phyloP scores from a whole-genome alignment of 1,140 invertebrate species.

The Drosophila nigrodunni region DNA sequence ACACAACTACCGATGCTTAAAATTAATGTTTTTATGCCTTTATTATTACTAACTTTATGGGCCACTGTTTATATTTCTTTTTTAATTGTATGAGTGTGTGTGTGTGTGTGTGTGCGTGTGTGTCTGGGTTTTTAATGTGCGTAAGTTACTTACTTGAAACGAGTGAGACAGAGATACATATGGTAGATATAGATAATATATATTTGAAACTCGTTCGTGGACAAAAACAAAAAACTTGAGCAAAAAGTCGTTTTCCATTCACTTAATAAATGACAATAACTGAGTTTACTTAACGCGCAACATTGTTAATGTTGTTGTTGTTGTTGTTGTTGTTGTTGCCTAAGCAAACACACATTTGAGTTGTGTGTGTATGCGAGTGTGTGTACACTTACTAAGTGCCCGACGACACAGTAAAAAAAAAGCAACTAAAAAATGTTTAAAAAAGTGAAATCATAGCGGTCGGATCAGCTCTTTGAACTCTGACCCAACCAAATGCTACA shows the following conservation, averaged over 20 bases:
- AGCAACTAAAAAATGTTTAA: conserved; percentile 32
- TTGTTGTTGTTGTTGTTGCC: conserved; percentile 31
- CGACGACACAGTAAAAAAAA: conserved; percentile 22
- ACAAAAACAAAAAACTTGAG: conserved; percentile 28
- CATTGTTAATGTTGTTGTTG: conserved; percentile 67
- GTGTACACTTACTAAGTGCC: conserved; percentile 52
- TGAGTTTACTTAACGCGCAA: conserved; percentile 69
- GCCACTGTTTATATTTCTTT: background rate
- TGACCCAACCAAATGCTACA: conserved; percentile 16
- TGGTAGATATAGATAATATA: conserved; percentile 42
- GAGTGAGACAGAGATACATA: conserved; percentile 8
- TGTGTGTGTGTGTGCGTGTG: conserved; percentile 4
- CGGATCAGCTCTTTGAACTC: conserved; percentile 63
- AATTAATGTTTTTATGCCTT: conserved; percentile 55
- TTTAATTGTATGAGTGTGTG: conserved; percentile 19
- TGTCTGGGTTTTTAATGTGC: conserved; percentile 22
- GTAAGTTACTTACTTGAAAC: conserved; percentile 23
- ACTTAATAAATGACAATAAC: conserved; percentile 81
- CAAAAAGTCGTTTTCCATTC: conserved; percentile 73
- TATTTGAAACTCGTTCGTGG: conserved; percentile 51
- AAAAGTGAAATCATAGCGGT: conserved; percentile 69
- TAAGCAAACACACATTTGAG: conserved; percentile 54
- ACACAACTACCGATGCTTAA: conserved; percentile 12
- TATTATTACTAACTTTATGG: conserved; percentile 42
- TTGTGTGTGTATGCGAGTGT: conserved; percentile 29